Percentiles rank a stretch among this genome's conserved stretches.
Evolutionary conservation across 1,140 invertebrate species (phyloP).

Genomic region (Brachionus asplanchnoidis): DNA sequence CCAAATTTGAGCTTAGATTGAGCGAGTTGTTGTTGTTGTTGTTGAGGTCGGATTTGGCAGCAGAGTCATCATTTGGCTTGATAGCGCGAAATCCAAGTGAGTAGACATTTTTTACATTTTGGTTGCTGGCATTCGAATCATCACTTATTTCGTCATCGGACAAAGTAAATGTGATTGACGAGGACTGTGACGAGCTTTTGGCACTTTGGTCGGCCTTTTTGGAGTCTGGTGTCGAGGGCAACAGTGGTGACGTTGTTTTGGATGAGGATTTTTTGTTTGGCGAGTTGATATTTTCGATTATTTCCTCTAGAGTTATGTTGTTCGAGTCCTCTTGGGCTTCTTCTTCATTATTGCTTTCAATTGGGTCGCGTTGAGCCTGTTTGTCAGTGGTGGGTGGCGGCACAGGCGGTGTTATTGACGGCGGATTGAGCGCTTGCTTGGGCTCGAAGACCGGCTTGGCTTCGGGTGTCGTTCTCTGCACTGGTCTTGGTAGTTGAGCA

Average conservation of each 20-base stretch:
- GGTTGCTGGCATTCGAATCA: conserved; percentile 34
- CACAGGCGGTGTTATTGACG: background rate
- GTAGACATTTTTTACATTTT: conserved; percentile 33
- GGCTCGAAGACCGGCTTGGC: background rate
- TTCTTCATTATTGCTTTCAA: background rate
- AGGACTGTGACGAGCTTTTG: conserved; percentile 7
- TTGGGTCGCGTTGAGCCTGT: background rate
- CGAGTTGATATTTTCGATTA: conserved; percentile 24
- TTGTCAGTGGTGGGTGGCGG: background rate
- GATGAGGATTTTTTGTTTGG: conserved; percentile 28
- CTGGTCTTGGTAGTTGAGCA: background rate
- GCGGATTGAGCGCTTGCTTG: background rate
- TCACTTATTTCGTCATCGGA: conserved; percentile 38
- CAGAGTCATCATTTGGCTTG: background rate
- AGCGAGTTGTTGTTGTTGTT: background rate
- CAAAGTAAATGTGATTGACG: conserved; percentile 17
- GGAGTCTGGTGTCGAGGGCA: background rate
- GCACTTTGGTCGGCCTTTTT: background rate
- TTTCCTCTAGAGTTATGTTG: background rate
- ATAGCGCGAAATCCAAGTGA: background rate
- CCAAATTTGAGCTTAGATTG: conserved; percentile 13
- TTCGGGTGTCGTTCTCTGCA: background rate
- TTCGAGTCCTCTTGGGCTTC: background rate
- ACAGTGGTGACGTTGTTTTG: background rate
- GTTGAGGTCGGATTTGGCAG: background rate